These are phyloP conservation scores for Sebastes fasciatus DNA, from an alignment of 2,113 vertebrate species.

Conservation along the genomic window DNA sequence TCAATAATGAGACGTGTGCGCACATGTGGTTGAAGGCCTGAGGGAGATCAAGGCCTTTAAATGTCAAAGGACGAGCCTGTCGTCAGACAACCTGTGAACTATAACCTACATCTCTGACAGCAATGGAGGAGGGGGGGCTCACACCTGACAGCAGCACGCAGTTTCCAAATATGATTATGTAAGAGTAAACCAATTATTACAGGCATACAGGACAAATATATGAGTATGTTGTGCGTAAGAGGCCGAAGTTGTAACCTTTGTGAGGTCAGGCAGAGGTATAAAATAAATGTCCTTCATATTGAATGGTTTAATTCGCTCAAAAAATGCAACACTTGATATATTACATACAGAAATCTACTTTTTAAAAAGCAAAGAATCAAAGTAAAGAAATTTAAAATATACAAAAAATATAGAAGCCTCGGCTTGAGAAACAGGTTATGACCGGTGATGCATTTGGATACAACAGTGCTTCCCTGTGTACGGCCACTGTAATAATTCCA, in stretches of 20 bases:
- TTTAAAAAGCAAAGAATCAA: slow-evolving; percentile 35
- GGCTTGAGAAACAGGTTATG: slow-evolving; percentile 12
- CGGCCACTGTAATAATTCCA: slow-evolving; percentile 33
- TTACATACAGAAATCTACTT: slow-evolving; percentile 39
- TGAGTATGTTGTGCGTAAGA: slow-evolving; percentile 56
- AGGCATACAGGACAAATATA: slow-evolving; percentile 40
- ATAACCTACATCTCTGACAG: slow-evolving; percentile 53
- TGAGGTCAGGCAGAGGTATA: slow-evolving; percentile 27
- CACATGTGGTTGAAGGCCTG: slow-evolving; percentile 43
- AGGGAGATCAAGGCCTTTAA: slow-evolving; percentile 67
- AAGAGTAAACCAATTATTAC: slow-evolving; percentile 64
- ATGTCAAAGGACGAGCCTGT: slow-evolving; percentile 60
- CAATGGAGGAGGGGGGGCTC: not conserved
- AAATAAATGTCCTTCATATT: slow-evolving; percentile 28
- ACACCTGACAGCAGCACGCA: slow-evolving; percentile 20
- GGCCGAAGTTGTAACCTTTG: slow-evolving; percentile 26
- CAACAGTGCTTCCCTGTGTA: slow-evolving; percentile 29
- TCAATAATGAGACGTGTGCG: slow-evolving; percentile 18
- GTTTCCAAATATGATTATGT: slow-evolving; percentile 67
- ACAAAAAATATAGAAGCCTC: slow-evolving; percentile 5
- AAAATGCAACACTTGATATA: slow-evolving; percentile 37
- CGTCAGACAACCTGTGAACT: slow-evolving; percentile 56
- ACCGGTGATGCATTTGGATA: slow-evolving; percentile 19
- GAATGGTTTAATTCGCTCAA: slow-evolving; percentile 63
- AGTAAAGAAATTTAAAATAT: slow-evolving; percentile 37